Base-by-base conservation (phyloP, 2,797 vertebrate genomes). In the Poecilia picta region DNA sequence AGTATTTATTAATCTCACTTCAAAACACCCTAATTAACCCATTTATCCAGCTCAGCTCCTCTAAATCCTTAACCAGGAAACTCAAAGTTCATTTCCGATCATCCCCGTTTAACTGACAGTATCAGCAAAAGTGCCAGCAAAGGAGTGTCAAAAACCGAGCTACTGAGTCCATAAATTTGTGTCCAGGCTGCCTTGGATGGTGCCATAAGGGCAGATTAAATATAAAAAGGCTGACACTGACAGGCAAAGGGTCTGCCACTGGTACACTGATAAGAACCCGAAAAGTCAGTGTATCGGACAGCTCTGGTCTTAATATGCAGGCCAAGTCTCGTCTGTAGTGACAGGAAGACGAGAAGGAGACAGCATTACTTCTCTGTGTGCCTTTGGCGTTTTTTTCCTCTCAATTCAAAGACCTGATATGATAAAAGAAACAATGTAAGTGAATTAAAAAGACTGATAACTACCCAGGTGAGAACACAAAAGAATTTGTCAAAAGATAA, bases 231-330 rank as follows among this genome's bases (percentile, higher is more conserved):
- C 47, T 74, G 76, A 72, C 83, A 83, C 28, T 89, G 88, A 85
- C 83, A 83, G 76, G 59, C 72, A 85, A 72, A 33, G 41, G 74
- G 45, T 72, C 79, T 79, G 81, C 73, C 59, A 80, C 77, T 75
- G 79, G 76, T 83, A 79, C 39, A 73, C 0, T 85, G 85, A 91
- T 83, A 84, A 90, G 76, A 74, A 81, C 55, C 89, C 83, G 82
- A 78, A 85, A 45, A 83, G 76, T 53, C 83, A 47, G 80, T 68
- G 79, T 77, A 73, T 49, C 12, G 78, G 75, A 84, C 81, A 71
- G 78, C 70, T 80, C 64, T 68, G 81, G 77, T 53, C 88, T 80
- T 90, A 83, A 84, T 81, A 89, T 91, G 84, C 86, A 86, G 87
- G 59, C 81, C 86, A 71, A 73, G 80, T 80, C 81, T 66, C 33